Conservation (phyloP, 2,888 invertebrate species). For the Cylindroiulus punctatus region DNA sequence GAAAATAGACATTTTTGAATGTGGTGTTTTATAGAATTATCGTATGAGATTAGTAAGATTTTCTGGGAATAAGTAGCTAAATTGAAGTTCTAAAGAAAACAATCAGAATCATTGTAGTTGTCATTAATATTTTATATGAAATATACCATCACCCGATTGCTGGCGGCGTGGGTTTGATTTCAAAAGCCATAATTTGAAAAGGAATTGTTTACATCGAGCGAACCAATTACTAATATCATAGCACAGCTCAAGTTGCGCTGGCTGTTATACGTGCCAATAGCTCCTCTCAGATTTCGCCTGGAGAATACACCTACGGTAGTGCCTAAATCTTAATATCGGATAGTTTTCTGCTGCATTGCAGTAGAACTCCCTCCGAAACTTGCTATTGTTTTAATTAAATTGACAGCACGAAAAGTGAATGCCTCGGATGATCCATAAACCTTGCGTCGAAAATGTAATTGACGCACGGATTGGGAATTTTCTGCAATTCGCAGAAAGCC, state of each 20-base stretch:
- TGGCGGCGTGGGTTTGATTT: neutral
- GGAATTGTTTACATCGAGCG: neutral
- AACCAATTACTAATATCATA: neutral
- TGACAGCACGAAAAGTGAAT: neutral
- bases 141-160: neutral
- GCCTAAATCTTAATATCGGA: neutral
- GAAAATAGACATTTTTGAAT: too few relatives aligned
- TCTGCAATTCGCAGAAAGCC: neutral
- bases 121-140: neutral
- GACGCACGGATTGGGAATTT: slow-evolving; percentile 11
- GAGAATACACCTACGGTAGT: neutral
- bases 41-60: too few relatives aligned
- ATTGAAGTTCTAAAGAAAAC: neutral
- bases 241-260: neutral
- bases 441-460: neutral
- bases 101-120: neutral
- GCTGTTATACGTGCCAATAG: neutral
- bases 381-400: slow-evolving; percentile 18
- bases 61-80: too few relatives aligned
- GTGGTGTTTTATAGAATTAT: too few relatives aligned
- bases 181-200: neutral
- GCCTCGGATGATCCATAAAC: neutral
- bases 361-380: neutral
- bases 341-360: neutral
- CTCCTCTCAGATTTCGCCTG: neutral